These are phyloP conservation scores for Microtus californicus DNA, from an alignment of 2,797 vertebrate species.

Conservation along the genomic window DNA sequence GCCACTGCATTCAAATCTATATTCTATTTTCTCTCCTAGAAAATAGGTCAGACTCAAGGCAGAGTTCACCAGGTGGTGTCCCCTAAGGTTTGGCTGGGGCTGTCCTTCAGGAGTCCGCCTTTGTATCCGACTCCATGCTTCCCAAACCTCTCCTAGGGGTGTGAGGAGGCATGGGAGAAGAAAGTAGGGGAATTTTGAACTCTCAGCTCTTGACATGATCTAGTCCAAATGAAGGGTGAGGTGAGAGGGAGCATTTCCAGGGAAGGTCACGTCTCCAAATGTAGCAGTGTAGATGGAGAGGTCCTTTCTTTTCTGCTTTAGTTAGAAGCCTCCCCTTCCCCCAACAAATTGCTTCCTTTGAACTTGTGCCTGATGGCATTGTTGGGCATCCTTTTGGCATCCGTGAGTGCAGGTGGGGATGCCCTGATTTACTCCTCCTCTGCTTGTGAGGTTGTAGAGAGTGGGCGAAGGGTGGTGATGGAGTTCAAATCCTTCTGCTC, in stretches of 20 bases:
- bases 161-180: neutral
- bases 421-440: neutral
- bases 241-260: neutral
- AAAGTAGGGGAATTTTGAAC: neutral
- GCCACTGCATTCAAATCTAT: conserved; percentile 75
- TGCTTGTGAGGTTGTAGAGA: neutral
- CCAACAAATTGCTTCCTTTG: conserved; percentile 10
- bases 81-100: conserved; percentile 58
- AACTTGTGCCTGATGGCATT: neutral
- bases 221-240: neutral
- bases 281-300: neutral
- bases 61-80: conserved; percentile 79
- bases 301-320: neutral
- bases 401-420: rapidly evolving
- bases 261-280: neutral
- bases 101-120: conserved; percentile 30
- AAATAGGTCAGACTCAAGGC: conserved; percentile 81
- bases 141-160: neutral
- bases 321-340: neutral
- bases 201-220: neutral
- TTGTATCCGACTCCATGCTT: neutral
- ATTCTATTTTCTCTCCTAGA: conserved; percentile 82
- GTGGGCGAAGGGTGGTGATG: neutral
- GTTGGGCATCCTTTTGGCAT: neutral
- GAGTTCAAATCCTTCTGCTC: neutral